Base-by-base conservation (phyloP, 2,797 vertebrate genomes). In the Rhincodon typus region DNA sequence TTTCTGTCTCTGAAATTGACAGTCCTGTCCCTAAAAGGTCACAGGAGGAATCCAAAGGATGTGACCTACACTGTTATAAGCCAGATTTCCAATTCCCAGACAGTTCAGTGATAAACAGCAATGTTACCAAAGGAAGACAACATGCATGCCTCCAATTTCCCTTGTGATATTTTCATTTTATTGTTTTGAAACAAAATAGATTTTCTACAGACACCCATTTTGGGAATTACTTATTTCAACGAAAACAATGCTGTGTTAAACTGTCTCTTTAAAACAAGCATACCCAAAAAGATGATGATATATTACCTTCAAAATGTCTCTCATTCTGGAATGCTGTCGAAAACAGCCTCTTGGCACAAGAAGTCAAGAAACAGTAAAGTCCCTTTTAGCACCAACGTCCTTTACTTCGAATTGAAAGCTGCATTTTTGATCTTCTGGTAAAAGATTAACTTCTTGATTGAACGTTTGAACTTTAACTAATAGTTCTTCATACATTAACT, bases 391-490 rank as follows among this genome's bases (percentile, higher is more conserved):
- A 84, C 79, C 8, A 46, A 84, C 17, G 17, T 0, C 42, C 17
- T 90, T 90, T 15, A 67, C 21, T 93, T n/a, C n/a, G 66, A 69
- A 38, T 69, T 13, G 90, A 53, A 77, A 95, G 50, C 50, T 50
- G 30, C 30, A 72, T 95, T 94, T 72, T 46, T 53, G 23, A 13
- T 94, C 94, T 74, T 50, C 30, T 74, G 70, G 42, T 95, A 72
- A 95, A 95, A 74, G 74, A 95, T 95, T 74, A 74, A 95, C 93
- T 46, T 95, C 70, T 77, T 25, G 50, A 17, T 95, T 95, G 70
- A 34, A 53, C 70, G 27, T 72, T 70, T 77, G 90, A 93, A 93
- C 90, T 69, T 93, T 93, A 93, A 38, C 34, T 34, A 67, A 50
- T 19, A 67, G 50, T 34, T 93, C 62, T 62, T 91, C 57, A 93